Evolutionary conservation across 2,113 vertebrate genomes (phyloP).

Genomic region (Callionymus lyra): DNA sequence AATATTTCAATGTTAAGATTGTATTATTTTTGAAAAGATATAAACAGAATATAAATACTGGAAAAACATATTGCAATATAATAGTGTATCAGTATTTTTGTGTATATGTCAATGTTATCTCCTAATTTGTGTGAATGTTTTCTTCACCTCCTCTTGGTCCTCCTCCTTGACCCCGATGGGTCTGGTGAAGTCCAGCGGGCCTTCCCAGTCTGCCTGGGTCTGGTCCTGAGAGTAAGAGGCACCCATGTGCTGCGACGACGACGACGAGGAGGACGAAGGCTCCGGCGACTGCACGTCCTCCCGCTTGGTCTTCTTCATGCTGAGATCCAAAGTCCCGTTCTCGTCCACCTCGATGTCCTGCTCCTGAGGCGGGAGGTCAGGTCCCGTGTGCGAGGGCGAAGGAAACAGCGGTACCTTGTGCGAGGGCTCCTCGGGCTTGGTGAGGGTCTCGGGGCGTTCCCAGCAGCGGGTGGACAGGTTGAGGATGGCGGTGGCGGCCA

Average conservation of each 20-base stretch:
- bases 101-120: not conserved
- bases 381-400: not conserved
- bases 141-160: constrained; percentile 83
- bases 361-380: constrained; percentile 56
- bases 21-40: too few relatives aligned
- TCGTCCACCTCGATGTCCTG: constrained; percentile 93
- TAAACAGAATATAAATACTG: too few relatives aligned
- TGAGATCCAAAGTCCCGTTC: constrained; percentile 93
- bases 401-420: constrained; percentile 67
- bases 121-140: too few relatives aligned
- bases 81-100: not conserved
- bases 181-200: constrained; percentile 92
- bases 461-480: constrained; percentile 98
- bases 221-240: constrained; percentile 78
- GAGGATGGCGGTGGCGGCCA: constrained; percentile 96
- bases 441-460: constrained; percentile 93
- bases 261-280: constrained; percentile 60
- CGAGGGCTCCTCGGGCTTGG: constrained; percentile 74
- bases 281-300: constrained; percentile 81
- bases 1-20: too few relatives aligned
- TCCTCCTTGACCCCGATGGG: constrained; percentile 82
- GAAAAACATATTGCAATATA: too few relatives aligned
- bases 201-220: constrained; percentile 85
- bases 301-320: constrained; percentile 86
- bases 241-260: constrained; percentile 70